Base-by-base conservation (phyloP, 2,888 invertebrate genomes). In the Willowsia nigromaculata region DNA sequence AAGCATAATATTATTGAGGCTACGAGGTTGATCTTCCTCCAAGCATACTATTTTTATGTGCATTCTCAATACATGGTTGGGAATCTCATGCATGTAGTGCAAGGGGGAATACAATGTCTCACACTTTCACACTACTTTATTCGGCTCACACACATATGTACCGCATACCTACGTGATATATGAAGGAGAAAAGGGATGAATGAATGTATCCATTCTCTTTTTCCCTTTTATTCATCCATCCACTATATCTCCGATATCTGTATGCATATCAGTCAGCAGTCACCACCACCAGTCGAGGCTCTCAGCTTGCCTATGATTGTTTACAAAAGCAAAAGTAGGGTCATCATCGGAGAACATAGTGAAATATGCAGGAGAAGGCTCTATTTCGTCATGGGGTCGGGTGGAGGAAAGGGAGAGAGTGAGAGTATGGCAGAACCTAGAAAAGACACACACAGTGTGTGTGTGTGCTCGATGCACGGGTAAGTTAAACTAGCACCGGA, bases 331-430 rank as follows among this genome's bases (percentile, higher is more conserved):
- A 7, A 71, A 68, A 40, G 25, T 53, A 18, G 50, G 53, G 27
- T 3, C 74, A 74, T 1, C 65, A 65, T 4, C 5, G 68, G 3
- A 37, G 27, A 6, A n/a, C 43, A 82, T 22, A 82, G 50, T 50
- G 27, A 76, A 83, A 68, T 65, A 83, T 83, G 83, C 30, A 62
- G 82, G 22, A 71, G 59, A 37, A 68, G 37, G 68, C 33, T 9
- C 27, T 78, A 27, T 85, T 85, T 85, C 78, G 78, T 85, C 85
- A 85, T 85, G 85, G 85, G 85, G 85, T 85, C 85, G 76, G 78
- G 65, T 47, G 78, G 56, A 78, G 85, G 74, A 74, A 85, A 84
- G 76, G 74, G 85, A 65, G 85, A 13, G 65, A 47, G 78, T 15
- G 65, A 30, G 43, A 30, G 18, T 43, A 47, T 22, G 1, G 4